Evolutionary conservation across 2,113 vertebrate species (phyloP).

Genomic region (Desmodus rotundus): DNA sequence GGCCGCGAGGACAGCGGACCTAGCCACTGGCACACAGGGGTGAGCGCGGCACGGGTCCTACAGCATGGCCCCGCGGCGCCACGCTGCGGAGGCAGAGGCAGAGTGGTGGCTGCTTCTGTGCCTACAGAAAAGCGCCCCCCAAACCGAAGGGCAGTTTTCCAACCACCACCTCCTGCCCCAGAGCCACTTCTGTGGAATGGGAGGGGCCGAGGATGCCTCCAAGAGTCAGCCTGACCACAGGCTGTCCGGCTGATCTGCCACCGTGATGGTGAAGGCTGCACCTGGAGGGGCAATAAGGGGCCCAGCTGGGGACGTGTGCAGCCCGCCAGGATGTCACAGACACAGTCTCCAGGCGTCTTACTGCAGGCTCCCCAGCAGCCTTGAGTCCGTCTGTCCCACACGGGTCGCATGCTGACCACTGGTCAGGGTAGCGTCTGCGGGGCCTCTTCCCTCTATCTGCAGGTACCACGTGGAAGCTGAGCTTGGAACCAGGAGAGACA

Average conservation of each 20-base stretch:
- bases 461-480: neutral
- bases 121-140: neutral
- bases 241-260: accelerated
- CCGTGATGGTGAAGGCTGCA: neutral
- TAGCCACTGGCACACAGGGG: neutral
- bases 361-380: neutral
- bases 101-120: neutral
- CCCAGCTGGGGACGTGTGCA: neutral
- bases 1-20: neutral
- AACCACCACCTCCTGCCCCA: neutral
- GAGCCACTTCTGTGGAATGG: neutral
- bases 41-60: too few relatives aligned
- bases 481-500: neutral
- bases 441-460: neutral
- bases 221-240: neutral
- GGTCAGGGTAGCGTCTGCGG: neutral
- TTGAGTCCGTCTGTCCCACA: neutral
- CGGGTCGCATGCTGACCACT: neutral
- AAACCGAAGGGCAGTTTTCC: neutral
- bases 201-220: neutral
- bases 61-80: too few relatives aligned
- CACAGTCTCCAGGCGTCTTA: neutral
- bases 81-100: too few relatives aligned
- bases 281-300: neutral
- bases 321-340: neutral